Conservation (phyloP, 2,888 invertebrate species). For the Tillus elongatus region DNA sequence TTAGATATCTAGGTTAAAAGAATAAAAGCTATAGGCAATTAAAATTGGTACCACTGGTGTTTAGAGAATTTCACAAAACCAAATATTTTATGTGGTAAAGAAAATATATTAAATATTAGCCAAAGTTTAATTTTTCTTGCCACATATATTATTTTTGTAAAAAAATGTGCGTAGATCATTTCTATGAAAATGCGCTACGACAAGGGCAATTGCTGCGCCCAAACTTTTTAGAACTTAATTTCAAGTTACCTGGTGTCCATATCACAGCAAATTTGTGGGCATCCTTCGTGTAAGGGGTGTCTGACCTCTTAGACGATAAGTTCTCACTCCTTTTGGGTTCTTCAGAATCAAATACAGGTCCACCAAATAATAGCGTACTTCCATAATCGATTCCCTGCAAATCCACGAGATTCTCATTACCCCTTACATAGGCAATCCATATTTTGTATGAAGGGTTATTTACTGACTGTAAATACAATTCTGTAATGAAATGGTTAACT, state of each 20-base stretch:
- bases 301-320: constrained; percentile 24
- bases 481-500: no score
- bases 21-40: no score
- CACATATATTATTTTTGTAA: no score
- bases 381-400: constrained; percentile 37
- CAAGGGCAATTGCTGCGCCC: no score
- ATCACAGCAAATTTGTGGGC: constrained; percentile 47
- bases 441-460: constrained; percentile 24
- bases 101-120: no score
- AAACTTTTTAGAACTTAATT: constrained; percentile 6
- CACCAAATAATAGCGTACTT: constrained; percentile 44
- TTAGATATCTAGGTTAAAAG: no score
- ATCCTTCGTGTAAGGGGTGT: constrained; percentile 19
- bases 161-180: no score
- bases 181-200: no score
- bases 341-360: constrained; percentile 39
- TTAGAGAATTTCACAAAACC: no score
- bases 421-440: constrained; percentile 36
- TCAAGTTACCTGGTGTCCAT: constrained; percentile 53
- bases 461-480: constrained; percentile 28
- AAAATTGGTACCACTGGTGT: no score
- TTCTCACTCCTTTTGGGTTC: constrained; percentile 37
- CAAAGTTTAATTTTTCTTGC: no score
- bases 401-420: constrained; percentile 35
- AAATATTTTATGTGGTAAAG: no score